Base-by-base conservation (phyloP, 2,888 invertebrate species). In the Hemistola chrysoprasaria region DNA sequence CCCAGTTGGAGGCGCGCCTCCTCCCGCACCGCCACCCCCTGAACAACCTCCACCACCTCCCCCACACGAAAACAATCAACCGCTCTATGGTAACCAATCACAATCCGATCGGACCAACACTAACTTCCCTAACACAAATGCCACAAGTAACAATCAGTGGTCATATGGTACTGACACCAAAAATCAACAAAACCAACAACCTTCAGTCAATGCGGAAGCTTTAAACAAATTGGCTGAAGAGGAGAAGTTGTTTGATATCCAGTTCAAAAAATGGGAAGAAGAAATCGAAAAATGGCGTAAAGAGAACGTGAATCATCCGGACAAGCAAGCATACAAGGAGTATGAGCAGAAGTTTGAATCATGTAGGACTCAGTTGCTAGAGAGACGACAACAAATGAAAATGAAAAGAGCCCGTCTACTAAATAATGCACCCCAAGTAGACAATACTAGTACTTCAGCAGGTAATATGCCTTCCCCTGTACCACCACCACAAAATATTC, bases 221-320 rank as follows among this genome's bases (percentile, higher is more conserved):
- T 53, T 87, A 10, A 77, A 76, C 40, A 84, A 83, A 55, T 65
- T 87, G 11, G 79, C 82, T n/a, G 89, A 88, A 53, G 95, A 96
- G 60, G 96, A 97, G 77, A 93, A 93, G 72, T 93, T 93, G 43
- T 98, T 98, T 81, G 95, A 96, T 69, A 92, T 93, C 47, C 95
- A 97, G 75, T 97, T 97, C 72, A 92, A 93, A 62, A 94, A 95
- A 66, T 98, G 97, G 97, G 97, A 97, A 78, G 92, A 95, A 56
- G 95, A 97, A 73, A 97, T 97, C 74, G 93, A 95, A 62, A 94
- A 94, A 60, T 98, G 98, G 98, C 95, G 95, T 71, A 92, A 93
- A 49, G 95, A 97, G 65, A 98, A 98, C 85, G 94, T 93, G 22
- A 95, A 96, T 76, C 97, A 97, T 85, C 97, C 97, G 0, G 97